Evolutionary conservation across 1,140 invertebrate genomes (phyloP).

Genomic region (Calliphora vicina): DNA sequence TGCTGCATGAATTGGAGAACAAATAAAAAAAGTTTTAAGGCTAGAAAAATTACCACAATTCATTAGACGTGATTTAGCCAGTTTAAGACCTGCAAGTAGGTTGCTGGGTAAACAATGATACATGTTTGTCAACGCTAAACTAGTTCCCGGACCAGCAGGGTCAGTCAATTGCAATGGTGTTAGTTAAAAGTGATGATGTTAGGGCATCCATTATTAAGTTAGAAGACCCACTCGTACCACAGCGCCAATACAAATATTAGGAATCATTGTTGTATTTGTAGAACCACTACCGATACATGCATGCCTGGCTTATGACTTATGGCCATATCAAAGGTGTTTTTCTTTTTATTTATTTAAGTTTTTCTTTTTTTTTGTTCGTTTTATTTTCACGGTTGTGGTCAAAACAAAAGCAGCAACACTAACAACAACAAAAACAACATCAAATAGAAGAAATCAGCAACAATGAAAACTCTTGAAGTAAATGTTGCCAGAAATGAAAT

Average conservation of each 20-base stretch:
- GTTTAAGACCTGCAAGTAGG: too few relatives aligned
- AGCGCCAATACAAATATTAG: neutral
- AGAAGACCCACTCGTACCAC: neutral
- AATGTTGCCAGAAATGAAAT: neutral
- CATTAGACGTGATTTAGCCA: too few relatives aligned
- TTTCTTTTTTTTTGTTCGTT: neutral
- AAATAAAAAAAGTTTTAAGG: too few relatives aligned
- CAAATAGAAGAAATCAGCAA: constrained; percentile 7
- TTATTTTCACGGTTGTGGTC: constrained; percentile 23
- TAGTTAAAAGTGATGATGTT: neutral
- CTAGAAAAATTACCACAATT: too few relatives aligned
- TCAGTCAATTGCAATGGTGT: neutral
- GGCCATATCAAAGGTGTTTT: constrained; percentile 9
- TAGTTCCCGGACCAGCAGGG: too few relatives aligned
- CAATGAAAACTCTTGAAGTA: constrained; percentile 9
- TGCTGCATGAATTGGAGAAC: too few relatives aligned
- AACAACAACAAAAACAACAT: neutral
- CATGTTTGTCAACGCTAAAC: too few relatives aligned
- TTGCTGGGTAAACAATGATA: too few relatives aligned
- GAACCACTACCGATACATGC: neutral
- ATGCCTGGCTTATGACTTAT: constrained; percentile 21
- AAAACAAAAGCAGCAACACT: neutral
- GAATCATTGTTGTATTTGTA: neutral
- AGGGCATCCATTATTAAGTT: constrained; percentile 24
- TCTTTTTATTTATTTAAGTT: neutral